A percentile compares a stretch with the other conserved stretches of the same genome.
These are phyloP conservation scores for Rhodeus uyekii DNA, from an alignment of 2,797 vertebrate species.

Conservation along the genomic window DNA sequence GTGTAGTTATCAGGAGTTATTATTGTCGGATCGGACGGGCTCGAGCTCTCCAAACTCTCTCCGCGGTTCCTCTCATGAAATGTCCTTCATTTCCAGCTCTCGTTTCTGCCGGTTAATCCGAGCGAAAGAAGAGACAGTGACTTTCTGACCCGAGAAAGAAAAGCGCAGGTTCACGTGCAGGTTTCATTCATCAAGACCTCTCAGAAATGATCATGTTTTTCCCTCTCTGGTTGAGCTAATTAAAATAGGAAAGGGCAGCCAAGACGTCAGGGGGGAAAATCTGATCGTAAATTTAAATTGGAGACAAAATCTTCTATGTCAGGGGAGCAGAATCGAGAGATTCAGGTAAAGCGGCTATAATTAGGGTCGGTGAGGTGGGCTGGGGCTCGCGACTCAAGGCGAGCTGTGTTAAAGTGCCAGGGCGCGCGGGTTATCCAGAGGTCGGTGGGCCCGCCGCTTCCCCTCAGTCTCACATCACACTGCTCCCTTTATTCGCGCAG, in stretches of 20 bases:
- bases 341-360: conserved; percentile 78
- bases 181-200: conserved; percentile 40
- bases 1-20: too few species aligned
- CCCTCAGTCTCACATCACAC: conserved; percentile 67
- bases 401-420: conserved; percentile 81
- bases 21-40: too few species aligned
- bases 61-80: too few species aligned
- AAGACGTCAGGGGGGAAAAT: conserved; percentile 50
- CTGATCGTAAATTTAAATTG: conserved; percentile 62
- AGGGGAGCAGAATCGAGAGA: conserved; percentile 65
- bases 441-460: conserved; percentile 68
- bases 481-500: conserved; percentile 65
- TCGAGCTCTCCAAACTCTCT: too few species aligned
- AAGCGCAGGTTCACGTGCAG: conserved; percentile 13
- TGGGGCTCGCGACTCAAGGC: conserved; percentile 75
- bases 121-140: background rate
- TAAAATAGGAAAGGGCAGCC: conserved; percentile 47
- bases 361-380: conserved; percentile 75
- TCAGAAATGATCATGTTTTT: conserved; percentile 45
- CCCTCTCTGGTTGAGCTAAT: conserved; percentile 32
- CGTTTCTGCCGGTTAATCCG: background rate
- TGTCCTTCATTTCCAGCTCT: background rate
- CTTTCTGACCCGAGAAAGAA: background rate
- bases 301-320: conserved; percentile 71
- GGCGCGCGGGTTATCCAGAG: conserved; percentile 78